Conservation (phyloP, 2,888 invertebrate species). For the Hirtodrosophila confusa region DNA sequence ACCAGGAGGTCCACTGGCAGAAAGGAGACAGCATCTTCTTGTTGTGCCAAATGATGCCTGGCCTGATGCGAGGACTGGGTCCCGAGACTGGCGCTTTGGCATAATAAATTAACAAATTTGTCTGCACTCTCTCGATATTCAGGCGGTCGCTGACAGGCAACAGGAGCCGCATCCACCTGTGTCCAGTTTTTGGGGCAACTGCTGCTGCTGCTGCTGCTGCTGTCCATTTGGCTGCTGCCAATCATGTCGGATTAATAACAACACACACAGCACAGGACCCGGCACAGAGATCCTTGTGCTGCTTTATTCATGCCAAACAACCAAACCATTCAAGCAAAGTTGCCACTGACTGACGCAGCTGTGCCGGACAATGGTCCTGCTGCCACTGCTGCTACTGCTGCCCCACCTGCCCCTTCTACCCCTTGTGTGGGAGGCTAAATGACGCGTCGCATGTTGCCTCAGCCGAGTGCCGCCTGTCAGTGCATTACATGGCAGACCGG, state of each 20-base stretch:
- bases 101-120: conserved; percentile 81
- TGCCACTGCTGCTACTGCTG: neutral
- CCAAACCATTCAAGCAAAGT: conserved; percentile 66
- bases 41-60: conserved; percentile 65
- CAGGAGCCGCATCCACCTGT: conserved; percentile 68
- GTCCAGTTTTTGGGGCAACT: conserved; percentile 51
- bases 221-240: conserved; percentile 82
- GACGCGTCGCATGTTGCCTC: conserved; percentile 70
- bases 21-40: conserved; percentile 54
- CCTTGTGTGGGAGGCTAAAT: conserved; percentile 62
- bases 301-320: conserved; percentile 70
- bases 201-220: conserved; percentile 29
- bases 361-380: conserved; percentile 44
- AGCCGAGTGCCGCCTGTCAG: conserved; percentile 68
- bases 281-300: conserved; percentile 22
- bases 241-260: conserved; percentile 82
- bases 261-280: conserved; percentile 29
- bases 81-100: conserved; percentile 54
- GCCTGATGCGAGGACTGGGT: conserved; percentile 10
- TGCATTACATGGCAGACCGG: conserved; percentile 60
- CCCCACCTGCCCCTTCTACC: neutral
- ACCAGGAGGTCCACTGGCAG: conserved; percentile 31
- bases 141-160: conserved; percentile 69
- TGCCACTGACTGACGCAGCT: conserved; percentile 58
- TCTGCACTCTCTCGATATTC: conserved; percentile 72